These are phyloP conservation scores for Habropoda laboriosa DNA, from an alignment of 1,140 invertebrate species.

Conservation along the genomic window DNA sequence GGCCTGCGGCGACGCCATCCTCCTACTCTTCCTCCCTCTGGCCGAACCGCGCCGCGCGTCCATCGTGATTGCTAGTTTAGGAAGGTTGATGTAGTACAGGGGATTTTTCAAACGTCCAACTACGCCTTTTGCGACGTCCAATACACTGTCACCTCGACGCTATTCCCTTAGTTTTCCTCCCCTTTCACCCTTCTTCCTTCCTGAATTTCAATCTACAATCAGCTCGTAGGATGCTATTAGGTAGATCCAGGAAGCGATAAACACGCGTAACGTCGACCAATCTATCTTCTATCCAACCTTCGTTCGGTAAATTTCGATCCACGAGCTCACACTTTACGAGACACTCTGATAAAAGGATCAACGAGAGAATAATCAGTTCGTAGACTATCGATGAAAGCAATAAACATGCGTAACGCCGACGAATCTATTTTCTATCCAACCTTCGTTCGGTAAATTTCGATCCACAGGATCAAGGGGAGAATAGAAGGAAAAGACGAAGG, in stretches of 20 bases:
- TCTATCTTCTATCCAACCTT: background rate
- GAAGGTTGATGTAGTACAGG: background rate
- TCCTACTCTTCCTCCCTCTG: no score
- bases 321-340: no score
- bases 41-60: background rate
- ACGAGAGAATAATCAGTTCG: no score
- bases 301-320: background rate
- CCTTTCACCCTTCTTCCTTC: background rate
- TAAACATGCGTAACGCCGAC: no score
- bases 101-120: slow-evolving; percentile 41
- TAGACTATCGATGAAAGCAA: no score
- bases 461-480: background rate
- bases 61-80: slow-evolving; percentile 39
- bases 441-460: background rate
- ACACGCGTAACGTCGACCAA: background rate
- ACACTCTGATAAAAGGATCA: no score
- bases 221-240: no score
- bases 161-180: slow-evolving; percentile 15
- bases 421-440: background rate
- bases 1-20: slow-evolving; percentile 21
- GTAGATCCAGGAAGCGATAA: no score
- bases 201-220: no score
- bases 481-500: background rate
- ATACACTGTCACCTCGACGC: background rate
- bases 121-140: slow-evolving; percentile 1